Evolutionary conservation across 2,888 invertebrate species (phyloP), one percentile per base, ranked within the genome.

Genomic region (Chymomyza amoena): DNA sequence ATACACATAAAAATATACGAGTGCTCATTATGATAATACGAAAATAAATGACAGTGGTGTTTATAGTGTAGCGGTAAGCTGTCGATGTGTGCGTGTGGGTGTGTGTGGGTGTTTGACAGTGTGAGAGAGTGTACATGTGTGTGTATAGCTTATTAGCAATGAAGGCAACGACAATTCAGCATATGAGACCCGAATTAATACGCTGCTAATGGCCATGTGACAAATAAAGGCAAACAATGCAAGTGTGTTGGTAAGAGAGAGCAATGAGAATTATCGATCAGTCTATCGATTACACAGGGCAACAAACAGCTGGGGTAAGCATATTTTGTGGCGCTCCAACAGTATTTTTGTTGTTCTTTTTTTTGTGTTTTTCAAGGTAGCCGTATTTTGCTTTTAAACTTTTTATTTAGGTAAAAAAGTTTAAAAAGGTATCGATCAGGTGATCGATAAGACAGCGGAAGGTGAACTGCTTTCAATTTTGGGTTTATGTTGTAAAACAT

Each of bases 1-100:
- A 84, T 79, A 77, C 87, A 76, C 89, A 88, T 88, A 88, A 89
- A 89, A 88, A 89, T 87, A 88, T 89, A 88, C 89, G 89, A 89
- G 81, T 76, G 75, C 87, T 87, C 89, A 87, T 88, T 88, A 88
- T 88, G 89, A 88, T 88, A 89, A 88, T 88, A 88, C 88, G 87
- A 88, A 84, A 89, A 88, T 88, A 88, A 88, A 89, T 88, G 89
- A 87, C 89, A 85, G 79, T 85, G 78, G 83, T 83, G 83, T 85
- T 85, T 85, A 83, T 66, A 76, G 68, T 69, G 67, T 73, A 70
- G 62, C 75, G 52, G 50, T 60, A 39, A 73, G 70, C 25, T 72
- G 50, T 66, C 16, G 68, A 62, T 68, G 63, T 64, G 36, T 28
- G 60, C 32, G 57, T 56, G 51, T 32, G 57, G 28, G 51, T 54